Evolutionary conservation across 1,140 invertebrate genomes (phyloP), one percentile per base, ranked within the genome.

Genomic region (Caenorhabditis briggsae): DNA sequence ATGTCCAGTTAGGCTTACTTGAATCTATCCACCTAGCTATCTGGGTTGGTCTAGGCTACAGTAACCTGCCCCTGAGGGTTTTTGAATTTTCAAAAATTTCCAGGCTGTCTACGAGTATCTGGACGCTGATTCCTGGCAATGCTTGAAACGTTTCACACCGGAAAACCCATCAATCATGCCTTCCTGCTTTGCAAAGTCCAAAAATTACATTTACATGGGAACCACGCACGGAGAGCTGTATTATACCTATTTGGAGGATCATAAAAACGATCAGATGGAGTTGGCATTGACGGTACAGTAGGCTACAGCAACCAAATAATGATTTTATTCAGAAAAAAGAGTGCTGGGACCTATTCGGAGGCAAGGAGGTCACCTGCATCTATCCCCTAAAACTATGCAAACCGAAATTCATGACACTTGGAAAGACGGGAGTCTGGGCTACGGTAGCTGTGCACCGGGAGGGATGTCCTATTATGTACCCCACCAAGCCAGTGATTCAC

Each of bases 281-380:
- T 33, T 33, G 33, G 33, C 33, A 3, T 33, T 33, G 33, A 33
- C n/a, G n/a, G n/a, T n/a, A n/a, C n/a, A n/a, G n/a, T n/a, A n/a
- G n/a, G n/a, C n/a, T n/a, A n/a, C n/a, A n/a, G n/a, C n/a, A n/a
- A n/a, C n/a, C n/a, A n/a, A n/a, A n/a, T n/a, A n/a, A n/a, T n/a
- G n/a, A 78, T 23, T 78, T 78, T n/a, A n/a, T n/a, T 11, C 70
- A 78, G 70, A 46, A 46, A n/a, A 14, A 11, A 5, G n/a, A 23
- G 3, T 78, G 46, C 5, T 53, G 5, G 0, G 70, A 78, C 14
- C 16, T 78, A 50, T 78, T 78, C 12, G 70, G 70, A 11, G 70
- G 70, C 0, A 78, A 78, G 50, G 70, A 78, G n/a, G 70, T 78
- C 8, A 78, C 70, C 8, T 78, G 70, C n/a, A 78, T 78, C 12